Percentiles rank a stretch among this genome's conserved stretches.
phyloP scores from a whole-genome alignment of 2,888 invertebrate genomes.

The Drosophila diplacantha region DNA sequence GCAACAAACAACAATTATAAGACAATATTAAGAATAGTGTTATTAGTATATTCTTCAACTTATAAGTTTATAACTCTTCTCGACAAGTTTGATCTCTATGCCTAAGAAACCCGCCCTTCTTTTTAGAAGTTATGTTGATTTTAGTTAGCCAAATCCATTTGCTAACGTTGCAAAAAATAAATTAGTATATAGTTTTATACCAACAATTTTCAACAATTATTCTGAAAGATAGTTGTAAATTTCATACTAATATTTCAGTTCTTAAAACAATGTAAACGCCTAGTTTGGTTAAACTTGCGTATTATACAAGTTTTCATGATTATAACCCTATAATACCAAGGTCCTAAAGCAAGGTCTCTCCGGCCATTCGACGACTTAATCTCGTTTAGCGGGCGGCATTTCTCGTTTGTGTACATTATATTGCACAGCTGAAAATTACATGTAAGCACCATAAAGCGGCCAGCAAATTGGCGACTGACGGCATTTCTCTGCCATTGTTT shows the following conservation, averaged over 20 bases:
- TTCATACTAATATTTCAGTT: neutral
- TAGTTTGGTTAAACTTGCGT: neutral
- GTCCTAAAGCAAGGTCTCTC: conserved; percentile 6
- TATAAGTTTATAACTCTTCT: too few species aligned
- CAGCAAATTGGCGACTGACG: conserved; percentile 41
- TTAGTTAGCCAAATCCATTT: neutral
- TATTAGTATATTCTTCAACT: too few species aligned
- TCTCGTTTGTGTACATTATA: conserved; percentile 11
- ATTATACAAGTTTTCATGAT: conserved; percentile 3
- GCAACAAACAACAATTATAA: too few species aligned
- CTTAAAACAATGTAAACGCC: neutral
- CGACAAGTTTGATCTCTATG: too few species aligned
- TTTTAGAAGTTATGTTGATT: too few species aligned
- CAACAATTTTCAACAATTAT: too few species aligned
- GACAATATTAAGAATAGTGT: too few species aligned
- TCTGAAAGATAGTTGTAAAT: too few species aligned
- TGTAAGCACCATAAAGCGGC: conserved; percentile 33
- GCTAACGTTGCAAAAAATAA: neutral
- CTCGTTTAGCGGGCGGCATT: conserved; percentile 30
- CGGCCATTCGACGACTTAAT: conserved; percentile 20
- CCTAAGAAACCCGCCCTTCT: too few species aligned
- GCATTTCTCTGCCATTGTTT: conserved; percentile 41
- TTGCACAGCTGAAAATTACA: conserved; percentile 27
- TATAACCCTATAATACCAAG: conserved; percentile 1
- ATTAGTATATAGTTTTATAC: too few species aligned